Base-by-base conservation (phyloP, 2,888 invertebrate species). In the Leptogaster cylindrica region DNA sequence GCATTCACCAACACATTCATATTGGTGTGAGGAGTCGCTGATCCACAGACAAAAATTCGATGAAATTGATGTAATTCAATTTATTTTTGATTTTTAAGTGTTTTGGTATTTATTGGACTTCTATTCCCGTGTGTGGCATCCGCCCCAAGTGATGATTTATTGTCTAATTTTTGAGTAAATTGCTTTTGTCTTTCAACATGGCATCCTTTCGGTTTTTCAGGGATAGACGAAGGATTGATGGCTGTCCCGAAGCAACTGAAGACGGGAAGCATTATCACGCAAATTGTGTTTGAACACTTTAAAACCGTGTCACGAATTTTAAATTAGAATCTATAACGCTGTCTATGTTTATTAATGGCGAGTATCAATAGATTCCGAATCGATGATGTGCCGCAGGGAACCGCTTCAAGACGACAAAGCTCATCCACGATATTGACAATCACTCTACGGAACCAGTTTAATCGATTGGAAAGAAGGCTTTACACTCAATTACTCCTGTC, bases 71-170 rank as follows among this genome's bases (percentile, higher is more conserved):
- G 68, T 68, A 64, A 68, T 68, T 68, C 68, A 68, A 68, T 68
- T 68, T 68, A 68, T 64, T 68, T 68, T 68, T 68, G 68, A 68
- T 68, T 68, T 64, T 68, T 64, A 68, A 68, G 68, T 68, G 68
- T 67, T 67, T 67, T 51, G 23, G 44, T 63, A 68, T 68, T 68
- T 64, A 64, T 41, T 23, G 33, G 44, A 46, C 50, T 63, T 48
- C 25, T 27, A 48, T 7, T 3, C 7, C 41, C 14, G 16, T n/a
- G 18, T 41, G 18, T 14, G 16, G n/a, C 5, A 14, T 41, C 18
- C 41, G 41, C 14, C 41, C 41, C 16, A 58, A 52, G 50, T 67
- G 68, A 68, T 68, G 68, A 68, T 68, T 68, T 68, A 68, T 68
- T 39, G 52, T 28, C 64, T 68, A 68, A 68, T 64, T 64, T 64